These are phyloP conservation scores for Clistopyga incitator DNA, from an alignment of 2,888 invertebrate species.

Conservation along the genomic window DNA sequence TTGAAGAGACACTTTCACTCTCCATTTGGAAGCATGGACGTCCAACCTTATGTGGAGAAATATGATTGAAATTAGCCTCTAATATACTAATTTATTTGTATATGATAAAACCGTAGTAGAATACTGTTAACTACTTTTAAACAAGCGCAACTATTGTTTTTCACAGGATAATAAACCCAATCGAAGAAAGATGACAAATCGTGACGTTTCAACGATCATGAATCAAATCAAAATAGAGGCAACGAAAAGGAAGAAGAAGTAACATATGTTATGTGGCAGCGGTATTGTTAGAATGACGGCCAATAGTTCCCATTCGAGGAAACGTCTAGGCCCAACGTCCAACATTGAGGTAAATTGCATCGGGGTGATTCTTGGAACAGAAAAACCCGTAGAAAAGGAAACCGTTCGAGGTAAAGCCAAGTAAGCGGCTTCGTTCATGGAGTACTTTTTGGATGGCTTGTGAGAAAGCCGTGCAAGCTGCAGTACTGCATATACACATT, in stretches of 20 bases:
- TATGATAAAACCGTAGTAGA: neutral
- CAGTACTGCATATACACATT: slow-evolving; percentile 24
- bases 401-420: slow-evolving; percentile 44
- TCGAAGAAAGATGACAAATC: neutral
- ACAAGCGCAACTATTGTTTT: neutral
- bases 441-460: slow-evolving; percentile 49
- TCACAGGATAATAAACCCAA: neutral
- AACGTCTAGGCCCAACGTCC: slow-evolving; percentile 23
- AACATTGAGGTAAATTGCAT: slow-evolving; percentile 57
- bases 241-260: neutral
- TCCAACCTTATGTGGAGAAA: too few species aligned
- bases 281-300: neutral
- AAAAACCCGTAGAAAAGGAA: slow-evolving; percentile 30
- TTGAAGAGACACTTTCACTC: too few species aligned
- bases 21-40: too few species aligned
- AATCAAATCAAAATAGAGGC: neutral
- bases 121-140: neutral
- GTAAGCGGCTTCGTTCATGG: slow-evolving; percentile 53
- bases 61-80: too few species aligned
- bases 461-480: slow-evolving; percentile 15
- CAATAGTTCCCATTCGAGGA: neutral
- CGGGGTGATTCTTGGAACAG: slow-evolving; percentile 32
- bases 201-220: neutral
- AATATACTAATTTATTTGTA: neutral
- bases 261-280: slow-evolving; percentile 3